Conservation (phyloP, 2,797 vertebrate genomes). For the Tadarida brasiliensis region DNA sequence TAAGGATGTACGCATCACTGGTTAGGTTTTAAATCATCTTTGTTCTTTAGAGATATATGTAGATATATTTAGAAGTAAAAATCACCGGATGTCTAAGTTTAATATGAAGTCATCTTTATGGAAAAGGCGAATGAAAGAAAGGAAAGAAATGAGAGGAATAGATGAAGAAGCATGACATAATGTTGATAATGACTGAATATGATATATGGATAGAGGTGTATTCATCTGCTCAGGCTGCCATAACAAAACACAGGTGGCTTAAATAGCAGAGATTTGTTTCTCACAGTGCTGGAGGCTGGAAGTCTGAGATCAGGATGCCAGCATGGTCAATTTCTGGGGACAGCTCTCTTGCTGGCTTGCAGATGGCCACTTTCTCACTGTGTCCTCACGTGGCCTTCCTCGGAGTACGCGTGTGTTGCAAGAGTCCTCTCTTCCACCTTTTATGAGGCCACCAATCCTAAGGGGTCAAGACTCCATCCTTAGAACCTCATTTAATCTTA, state of each 20-base stretch:
- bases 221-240: background rate
- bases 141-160: rapidly evolving
- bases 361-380: background rate
- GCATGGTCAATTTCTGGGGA: background rate
- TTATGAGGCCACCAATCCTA: background rate
- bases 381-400: background rate
- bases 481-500: background rate
- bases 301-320: background rate
- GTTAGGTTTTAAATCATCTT: background rate
- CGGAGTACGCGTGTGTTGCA: background rate
- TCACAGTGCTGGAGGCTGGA: background rate
- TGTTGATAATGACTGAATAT: background rate
- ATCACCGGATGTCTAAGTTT: background rate
- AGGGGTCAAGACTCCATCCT: background rate
- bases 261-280: background rate
- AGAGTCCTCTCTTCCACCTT: background rate
- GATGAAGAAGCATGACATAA: background rate
- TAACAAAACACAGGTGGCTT: background rate
- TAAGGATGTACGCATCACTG: background rate
- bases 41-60: background rate
- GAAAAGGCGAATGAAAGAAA: background rate
- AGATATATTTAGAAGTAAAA: background rate
- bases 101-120: background rate
- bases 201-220: no score
- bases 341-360: background rate